phyloP scores from a whole-genome alignment of 2,888 invertebrate species.

The Bellardia bayeri region DNA sequence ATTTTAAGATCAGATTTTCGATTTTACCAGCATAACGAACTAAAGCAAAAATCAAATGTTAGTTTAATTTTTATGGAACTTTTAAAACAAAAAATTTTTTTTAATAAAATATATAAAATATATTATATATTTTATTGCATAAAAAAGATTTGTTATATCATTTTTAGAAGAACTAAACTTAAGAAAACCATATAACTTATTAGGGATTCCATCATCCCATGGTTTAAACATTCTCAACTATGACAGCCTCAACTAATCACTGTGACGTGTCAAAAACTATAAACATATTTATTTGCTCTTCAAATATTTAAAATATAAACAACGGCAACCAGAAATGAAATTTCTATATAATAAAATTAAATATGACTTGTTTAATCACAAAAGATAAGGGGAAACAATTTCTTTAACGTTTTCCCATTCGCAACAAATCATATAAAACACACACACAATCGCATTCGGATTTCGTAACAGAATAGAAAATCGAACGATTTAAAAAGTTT shows the following conservation, averaged over 20 bases:
- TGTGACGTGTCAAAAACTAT: neutral
- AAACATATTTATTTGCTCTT: neutral
- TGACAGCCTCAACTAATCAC: neutral
- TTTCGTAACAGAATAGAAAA: neutral
- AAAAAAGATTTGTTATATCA: too few species aligned
- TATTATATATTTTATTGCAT: too few species aligned
- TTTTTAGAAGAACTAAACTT: too few species aligned
- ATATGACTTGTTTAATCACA: neutral
- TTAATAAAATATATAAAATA: too few species aligned
- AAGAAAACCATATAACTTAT: too few species aligned
- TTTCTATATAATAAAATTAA: neutral
- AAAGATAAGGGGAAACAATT: neutral
- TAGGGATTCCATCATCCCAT: neutral
- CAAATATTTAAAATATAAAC: neutral
- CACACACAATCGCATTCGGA: neutral
- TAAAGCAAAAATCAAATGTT: too few species aligned
- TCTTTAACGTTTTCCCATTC: neutral
- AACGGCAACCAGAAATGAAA: neutral
- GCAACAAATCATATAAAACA: neutral
- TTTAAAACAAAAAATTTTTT: too few species aligned
- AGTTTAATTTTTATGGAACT: too few species aligned
- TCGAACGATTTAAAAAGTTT: conserved; percentile 3
- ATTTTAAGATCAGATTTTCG: too few species aligned
- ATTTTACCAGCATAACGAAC: too few species aligned
- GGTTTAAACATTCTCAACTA: neutral